Evolutionary conservation across 2,113 vertebrate genomes (phyloP).

Genomic region (Pseudorasbora parva): DNA sequence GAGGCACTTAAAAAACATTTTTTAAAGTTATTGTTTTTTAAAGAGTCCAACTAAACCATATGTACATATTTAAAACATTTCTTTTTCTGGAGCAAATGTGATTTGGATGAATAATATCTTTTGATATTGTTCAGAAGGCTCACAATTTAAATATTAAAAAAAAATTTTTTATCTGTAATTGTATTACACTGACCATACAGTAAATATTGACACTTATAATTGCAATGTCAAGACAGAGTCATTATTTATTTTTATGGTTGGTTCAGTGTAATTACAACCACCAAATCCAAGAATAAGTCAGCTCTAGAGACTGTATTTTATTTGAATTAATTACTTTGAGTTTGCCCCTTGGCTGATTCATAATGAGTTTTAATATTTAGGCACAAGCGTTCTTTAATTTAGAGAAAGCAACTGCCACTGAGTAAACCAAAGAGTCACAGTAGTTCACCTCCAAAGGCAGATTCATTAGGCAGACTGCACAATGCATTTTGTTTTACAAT

Average conservation of each 20-base stretch:
- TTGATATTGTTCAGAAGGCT: no score
- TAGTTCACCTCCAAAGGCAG: neutral
- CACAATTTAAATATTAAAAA: no score
- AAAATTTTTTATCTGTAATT: no score
- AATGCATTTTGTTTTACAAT: neutral
- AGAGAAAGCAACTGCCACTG: neutral
- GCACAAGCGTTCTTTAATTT: conserved; percentile 15
- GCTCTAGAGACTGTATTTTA: conserved; percentile 7
- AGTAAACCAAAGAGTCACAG: neutral
- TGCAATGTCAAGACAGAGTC: neutral
- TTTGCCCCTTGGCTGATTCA: neutral
- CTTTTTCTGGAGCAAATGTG: no score
- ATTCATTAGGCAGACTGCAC: neutral
- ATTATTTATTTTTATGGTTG: conserved; percentile 3
- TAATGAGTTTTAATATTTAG: conserved; percentile 10
- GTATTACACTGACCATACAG: neutral
- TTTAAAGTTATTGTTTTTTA: no score
- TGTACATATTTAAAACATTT: no score
- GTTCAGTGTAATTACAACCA: neutral
- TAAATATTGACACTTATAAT: neutral
- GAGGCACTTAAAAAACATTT: no score
- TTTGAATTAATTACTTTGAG: conserved; percentile 19
- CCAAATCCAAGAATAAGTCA: neutral
- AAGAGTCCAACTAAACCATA: no score
- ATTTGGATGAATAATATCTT: no score